Percentiles rank a stretch among this genome's conserved stretches.
phyloP scores from a whole-genome alignment of 2,888 invertebrate species.

The Ceriagrion tenellum region DNA sequence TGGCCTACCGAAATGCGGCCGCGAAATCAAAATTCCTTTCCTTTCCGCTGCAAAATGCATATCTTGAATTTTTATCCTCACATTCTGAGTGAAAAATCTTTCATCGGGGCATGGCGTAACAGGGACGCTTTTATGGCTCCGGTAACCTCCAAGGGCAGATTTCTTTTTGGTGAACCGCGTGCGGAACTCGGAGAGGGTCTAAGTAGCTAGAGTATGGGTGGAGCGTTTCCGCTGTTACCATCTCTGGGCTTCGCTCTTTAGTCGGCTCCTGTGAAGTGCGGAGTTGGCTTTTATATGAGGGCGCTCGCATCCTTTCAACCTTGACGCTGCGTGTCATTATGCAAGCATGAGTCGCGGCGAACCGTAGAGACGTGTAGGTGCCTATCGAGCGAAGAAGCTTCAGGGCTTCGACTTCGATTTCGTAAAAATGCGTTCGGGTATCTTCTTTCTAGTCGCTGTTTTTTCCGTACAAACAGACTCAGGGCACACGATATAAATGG shows the following conservation, averaged over 20 bases:
- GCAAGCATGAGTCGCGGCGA: neutral
- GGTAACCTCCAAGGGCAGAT: neutral
- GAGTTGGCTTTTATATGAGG: neutral
- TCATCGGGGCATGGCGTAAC: neutral
- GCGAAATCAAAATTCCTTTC: neutral
- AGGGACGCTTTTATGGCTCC: neutral
- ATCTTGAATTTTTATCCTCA: neutral
- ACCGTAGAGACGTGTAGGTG: neutral
- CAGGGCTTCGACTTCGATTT: neutral
- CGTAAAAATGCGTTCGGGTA: neutral
- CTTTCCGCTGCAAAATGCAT: neutral
- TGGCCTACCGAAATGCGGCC: neutral
- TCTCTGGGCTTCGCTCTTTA: neutral
- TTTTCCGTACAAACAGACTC: no score
- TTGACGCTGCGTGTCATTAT: neutral
- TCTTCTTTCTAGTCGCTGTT: neutral
- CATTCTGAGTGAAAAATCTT: neutral
- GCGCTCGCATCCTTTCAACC: neutral
- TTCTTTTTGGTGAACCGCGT: neutral
- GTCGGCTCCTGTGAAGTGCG: neutral
- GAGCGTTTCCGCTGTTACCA: neutral
- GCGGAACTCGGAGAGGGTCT: neutral
- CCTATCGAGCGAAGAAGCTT: neutral
- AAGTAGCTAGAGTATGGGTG: neutral
- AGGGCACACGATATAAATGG: no score